These are phyloP conservation scores for Piscicola geometra DNA, from an alignment of 2,888 invertebrate species.

Conservation along the genomic window DNA sequence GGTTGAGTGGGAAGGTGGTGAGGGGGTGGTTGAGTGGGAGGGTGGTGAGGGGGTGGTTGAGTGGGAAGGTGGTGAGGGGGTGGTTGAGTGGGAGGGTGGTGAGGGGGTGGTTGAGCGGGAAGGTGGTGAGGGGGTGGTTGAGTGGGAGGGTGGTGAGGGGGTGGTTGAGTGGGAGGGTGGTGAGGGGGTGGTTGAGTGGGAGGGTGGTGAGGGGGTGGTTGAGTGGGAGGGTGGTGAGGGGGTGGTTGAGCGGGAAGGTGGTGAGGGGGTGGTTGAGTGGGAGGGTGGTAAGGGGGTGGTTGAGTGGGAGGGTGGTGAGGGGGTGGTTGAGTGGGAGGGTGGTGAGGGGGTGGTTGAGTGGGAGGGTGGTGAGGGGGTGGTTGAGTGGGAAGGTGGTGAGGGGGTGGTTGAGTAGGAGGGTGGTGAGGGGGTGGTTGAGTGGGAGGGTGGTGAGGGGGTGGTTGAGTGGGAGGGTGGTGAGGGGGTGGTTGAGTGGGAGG, in stretches of 20 bases:
- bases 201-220: background rate
- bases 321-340: background rate
- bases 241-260: no score
- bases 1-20: background rate
- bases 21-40: no score
- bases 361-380: constrained; percentile 56
- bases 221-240: background rate
- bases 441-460: background rate
- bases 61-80: no score
- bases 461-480: background rate
- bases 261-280: no score
- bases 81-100: background rate
- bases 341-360: background rate
- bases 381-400: background rate
- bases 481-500: background rate
- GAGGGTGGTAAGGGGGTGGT: background rate
- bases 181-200: constrained; percentile 52
- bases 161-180: no score
- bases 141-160: background rate
- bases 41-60: no score
- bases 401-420: background rate
- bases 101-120: background rate
- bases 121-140: background rate
- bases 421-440: background rate
- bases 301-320: background rate